phyloP scores from a whole-genome alignment of 2,113 vertebrate genomes.

The Sebastes fasciatus region DNA sequence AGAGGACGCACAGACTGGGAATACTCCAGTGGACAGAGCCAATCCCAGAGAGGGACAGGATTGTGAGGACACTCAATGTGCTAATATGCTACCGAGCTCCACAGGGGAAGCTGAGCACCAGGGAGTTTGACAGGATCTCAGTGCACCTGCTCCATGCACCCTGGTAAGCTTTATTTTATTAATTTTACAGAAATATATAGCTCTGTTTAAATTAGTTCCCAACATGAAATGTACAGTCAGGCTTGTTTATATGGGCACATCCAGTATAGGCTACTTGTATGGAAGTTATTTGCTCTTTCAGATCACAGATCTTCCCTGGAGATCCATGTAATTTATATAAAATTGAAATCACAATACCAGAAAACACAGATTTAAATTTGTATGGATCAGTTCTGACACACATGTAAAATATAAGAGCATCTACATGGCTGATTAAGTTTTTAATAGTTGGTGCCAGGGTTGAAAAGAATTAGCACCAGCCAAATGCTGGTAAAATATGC shows the following conservation, averaged over 20 bases:
- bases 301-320: conserved; percentile 8
- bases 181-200: not conserved
- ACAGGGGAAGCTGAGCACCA: conserved; percentile 57
- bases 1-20: conserved; percentile 60
- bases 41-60: conserved; percentile 57
- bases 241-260: conserved; percentile 10
- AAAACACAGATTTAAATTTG: not conserved
- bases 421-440: not conserved
- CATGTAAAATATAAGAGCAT: not conserved
- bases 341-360: conserved; percentile 10
- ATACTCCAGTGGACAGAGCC: conserved; percentile 62
- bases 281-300: conserved; percentile 38
- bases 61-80: conserved; percentile 48
- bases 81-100: conserved; percentile 72
- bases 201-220: conserved; percentile 1
- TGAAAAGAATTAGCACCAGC: too few species aligned
- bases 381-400: not conserved
- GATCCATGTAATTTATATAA: not conserved
- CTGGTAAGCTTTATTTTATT: conserved; percentile 73
- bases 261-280: conserved; percentile 16
- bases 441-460: not conserved
- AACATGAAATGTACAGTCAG: not conserved
- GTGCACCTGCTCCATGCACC: conserved; percentile 75
- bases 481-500: too few species aligned
- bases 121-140: conserved; percentile 71